Base-by-base conservation (phyloP, 2,797 vertebrate genomes). In the Oreochromis grahami region DNA sequence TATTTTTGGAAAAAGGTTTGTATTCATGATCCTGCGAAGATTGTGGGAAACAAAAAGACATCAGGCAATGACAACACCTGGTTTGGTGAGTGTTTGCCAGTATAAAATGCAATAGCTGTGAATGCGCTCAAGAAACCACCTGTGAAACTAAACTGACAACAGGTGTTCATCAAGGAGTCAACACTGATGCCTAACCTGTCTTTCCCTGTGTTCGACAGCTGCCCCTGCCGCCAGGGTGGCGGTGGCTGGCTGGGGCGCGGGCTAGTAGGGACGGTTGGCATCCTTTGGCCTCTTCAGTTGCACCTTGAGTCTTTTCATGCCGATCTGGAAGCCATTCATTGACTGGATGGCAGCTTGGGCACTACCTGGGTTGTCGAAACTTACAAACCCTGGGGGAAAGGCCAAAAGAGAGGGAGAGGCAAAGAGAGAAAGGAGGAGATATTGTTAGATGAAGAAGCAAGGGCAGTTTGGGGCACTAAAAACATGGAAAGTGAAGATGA, bases 251-350 rank as follows among this genome's bases (percentile, higher is more conserved):
- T 77, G 94, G 94, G 95, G 94, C 89, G 74, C 86, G 94, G 94
- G 95, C 98, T 98, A 99, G 96, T 99, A 99, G 86, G 98, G 98
- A 94, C 98, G 98, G 95, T 98, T 99, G 96, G 98, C 98, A 86
- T 99, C 98, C 95, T 99, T 99, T 94, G 98, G 98, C 97, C 98
- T 97, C 96, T 99, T 99, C 93, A 99, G 97, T 96, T 99, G 98
- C 96, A 99, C 98, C 95, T 99, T 99, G 95, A 99, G 98, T 96
- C 98, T 98, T 96, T 99, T 99, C 98, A 99, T 99, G 96, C 98
- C 98, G 94, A 99, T 99, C 97, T 99, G 98, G 95, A 99, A 99
- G 94, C 98, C 98, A 88, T 99, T 99, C 98, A 99, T 99, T 91
- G 98, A 98, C 94, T 99, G 98, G 96, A 99, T 99, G 96, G 98